Evolutionary conservation across 2,888 invertebrate genomes (phyloP).

Genomic region (Augochlorella aurata): DNA sequence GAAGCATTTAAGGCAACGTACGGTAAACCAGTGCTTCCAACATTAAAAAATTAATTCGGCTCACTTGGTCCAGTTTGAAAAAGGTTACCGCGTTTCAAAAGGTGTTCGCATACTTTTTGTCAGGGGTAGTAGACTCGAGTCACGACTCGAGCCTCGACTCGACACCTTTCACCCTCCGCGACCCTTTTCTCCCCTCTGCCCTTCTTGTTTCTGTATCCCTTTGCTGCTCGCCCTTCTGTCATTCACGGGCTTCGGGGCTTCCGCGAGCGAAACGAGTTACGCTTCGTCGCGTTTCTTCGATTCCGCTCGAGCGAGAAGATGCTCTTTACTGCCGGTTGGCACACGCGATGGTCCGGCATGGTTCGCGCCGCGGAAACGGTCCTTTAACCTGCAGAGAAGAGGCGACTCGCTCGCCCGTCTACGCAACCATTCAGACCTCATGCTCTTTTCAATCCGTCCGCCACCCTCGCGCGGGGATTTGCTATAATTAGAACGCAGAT

Average conservation of each 20-base stretch:
- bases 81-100: too few relatives aligned
- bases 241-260: background rate
- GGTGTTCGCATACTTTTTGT: too few relatives aligned
- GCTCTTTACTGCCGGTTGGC: background rate
- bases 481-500: too few relatives aligned
- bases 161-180: constrained; percentile 44
- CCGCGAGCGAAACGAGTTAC: background rate
- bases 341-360: background rate
- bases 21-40: too few relatives aligned
- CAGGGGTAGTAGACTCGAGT: too few relatives aligned
- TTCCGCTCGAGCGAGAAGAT: constrained; percentile 1
- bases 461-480: background rate
- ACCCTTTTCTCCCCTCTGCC: background rate
- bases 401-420: background rate
- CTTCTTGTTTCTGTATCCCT: background rate
- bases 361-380: background rate
- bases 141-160: background rate
- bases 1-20: too few relatives aligned
- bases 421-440: background rate
- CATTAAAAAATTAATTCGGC: too few relatives aligned
- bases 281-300: background rate
- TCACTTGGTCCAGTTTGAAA: too few relatives aligned
- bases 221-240: background rate
- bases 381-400: background rate
- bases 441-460: background rate